Evolutionary conservation across 1,140 invertebrate genomes (phyloP), one percentile per base, ranked within the genome.

Genomic region (Bombus turneri): DNA sequence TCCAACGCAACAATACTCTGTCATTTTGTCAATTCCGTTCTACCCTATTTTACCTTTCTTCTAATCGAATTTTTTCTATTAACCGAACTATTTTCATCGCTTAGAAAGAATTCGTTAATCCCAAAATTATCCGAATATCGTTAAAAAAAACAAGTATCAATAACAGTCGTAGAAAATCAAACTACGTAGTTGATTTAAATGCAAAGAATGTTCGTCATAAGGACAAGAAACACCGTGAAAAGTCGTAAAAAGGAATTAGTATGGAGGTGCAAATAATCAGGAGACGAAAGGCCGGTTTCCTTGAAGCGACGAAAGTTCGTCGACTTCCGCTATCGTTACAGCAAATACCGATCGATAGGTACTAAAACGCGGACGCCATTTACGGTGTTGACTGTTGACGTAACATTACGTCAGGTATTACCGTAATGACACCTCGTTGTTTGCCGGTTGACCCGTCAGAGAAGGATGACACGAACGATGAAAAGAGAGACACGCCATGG

Each of bases 361-460:
- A 82, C 47, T 71, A 71, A 84, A 79, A 79, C 39, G 18, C 57
- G 15, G 25, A 47, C 34, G 10, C 69, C 68, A 57, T 85, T 85
- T 64, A 81, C 77, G 43, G 77, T 10, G 66, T 66, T 73, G 18
- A 6, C 69, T 47, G 37, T 9, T 85, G 83, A 85, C 76, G 77
- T 81, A 85, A 85, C 57, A n/a, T 85, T 85, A 81, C 77, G 83
- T 81, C 83, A 85, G 66, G 68, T 73, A 85, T 80, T 78, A 73
- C 57, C 69, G 83, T 85, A 85, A 85, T 71, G 47, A 80, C 39
- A 39, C 47, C 68, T 37, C 28, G 53, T 80, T 69, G 39, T 31
- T 73, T 34, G 72, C 41, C 81, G 62, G 53, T 77, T 83, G 81
- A 47, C 64, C 81, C n/a, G 10, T 73, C 47, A 22, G 31, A 43